phyloP scores from a whole-genome alignment of 2,797 vertebrate species.

The Anolis apletophallus region DNA sequence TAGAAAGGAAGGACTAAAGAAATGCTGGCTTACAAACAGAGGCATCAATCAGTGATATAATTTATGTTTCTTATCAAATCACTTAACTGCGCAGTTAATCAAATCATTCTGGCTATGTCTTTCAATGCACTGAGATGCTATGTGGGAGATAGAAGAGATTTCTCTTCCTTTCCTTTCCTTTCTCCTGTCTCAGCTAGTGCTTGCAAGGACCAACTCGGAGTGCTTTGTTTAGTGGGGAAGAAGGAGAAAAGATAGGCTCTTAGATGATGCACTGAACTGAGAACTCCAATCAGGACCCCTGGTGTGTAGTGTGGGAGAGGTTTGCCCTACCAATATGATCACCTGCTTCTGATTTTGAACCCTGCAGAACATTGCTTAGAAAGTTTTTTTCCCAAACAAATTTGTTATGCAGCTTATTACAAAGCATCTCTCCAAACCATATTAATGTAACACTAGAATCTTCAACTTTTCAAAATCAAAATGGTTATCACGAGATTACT shows the following conservation, averaged over 20 bases:
- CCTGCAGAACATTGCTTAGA: not conserved
- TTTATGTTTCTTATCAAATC: not conserved
- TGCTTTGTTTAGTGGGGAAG: not conserved
- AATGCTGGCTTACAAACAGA: not conserved
- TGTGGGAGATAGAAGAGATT: not conserved
- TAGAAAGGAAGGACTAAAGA: not conserved
- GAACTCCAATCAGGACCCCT: not conserved
- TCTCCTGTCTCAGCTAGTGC: not conserved
- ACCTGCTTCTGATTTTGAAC: not conserved
- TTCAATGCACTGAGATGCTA: not conserved
- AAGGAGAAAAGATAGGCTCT: not conserved
- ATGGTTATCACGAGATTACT: not conserved
- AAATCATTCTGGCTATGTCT: not conserved
- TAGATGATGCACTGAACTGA: not conserved
- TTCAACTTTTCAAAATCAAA: not conserved
- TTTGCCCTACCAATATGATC: too few relatives aligned
- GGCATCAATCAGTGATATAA: not conserved
- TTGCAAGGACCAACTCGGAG: not conserved
- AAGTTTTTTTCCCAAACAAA: too few relatives aligned
- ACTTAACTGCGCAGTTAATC: not conserved
- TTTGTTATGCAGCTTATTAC: too few relatives aligned
- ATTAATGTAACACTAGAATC: not conserved
- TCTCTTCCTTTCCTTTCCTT: not conserved
- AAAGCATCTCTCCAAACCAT: too few relatives aligned
- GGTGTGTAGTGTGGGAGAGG: too few relatives aligned